phyloP scores from a whole-genome alignment of 2,888 invertebrate genomes.

The Enchytraeus crypticus region DNA sequence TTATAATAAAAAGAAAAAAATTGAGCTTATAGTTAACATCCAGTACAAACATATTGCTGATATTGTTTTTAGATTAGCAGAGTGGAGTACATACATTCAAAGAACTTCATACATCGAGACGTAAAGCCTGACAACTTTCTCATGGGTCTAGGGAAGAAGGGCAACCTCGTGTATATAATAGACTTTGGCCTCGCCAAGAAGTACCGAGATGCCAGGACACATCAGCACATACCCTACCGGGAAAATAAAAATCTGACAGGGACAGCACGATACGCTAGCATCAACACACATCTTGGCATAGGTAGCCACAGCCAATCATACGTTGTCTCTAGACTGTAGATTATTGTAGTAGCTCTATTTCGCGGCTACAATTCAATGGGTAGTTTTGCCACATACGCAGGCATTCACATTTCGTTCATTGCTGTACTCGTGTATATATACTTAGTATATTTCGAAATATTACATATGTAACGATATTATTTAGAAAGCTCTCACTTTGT shows the following conservation, averaged over 20 bases:
- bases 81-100: constrained; percentile 94
- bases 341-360: no score
- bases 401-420: no score
- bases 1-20: no score
- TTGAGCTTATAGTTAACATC: no score
- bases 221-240: constrained; percentile 60
- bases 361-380: no score
- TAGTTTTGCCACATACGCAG: no score
- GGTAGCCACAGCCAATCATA: background rate
- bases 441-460: no score
- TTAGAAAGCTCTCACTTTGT: no score
- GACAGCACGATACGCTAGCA: constrained; percentile 12
- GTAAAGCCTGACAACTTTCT: constrained; percentile 60
- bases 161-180: constrained; percentile 57
- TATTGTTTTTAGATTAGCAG: constrained; percentile 57
- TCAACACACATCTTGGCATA: constrained; percentile 10
- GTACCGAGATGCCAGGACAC: constrained; percentile 81
- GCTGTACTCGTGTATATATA: no score
- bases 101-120: constrained; percentile 96
- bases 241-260: constrained; percentile 93
- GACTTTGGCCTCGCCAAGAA: constrained; percentile 99
- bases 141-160: constrained; percentile 52
- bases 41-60: background rate
- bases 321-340: no score
- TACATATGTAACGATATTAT: no score